phyloP scores from a whole-genome alignment of 2,888 invertebrate species.

The Pristionchus mayeri region DNA sequence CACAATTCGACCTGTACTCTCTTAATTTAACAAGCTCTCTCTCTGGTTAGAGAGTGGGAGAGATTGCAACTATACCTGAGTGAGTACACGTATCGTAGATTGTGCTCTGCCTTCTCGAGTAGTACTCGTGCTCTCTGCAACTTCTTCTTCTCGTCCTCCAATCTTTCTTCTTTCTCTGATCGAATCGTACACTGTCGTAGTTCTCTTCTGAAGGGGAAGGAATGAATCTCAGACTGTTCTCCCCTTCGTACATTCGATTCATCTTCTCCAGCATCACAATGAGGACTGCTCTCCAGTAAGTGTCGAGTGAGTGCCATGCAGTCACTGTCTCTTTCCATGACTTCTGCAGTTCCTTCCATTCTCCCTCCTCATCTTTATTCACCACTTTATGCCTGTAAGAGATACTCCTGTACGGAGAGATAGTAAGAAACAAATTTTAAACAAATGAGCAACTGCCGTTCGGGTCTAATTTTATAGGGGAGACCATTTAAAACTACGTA shows the following conservation, averaged over 20 bases:
- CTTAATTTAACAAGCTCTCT: too few relatives aligned
- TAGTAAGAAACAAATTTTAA: too few relatives aligned
- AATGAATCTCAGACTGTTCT: background rate
- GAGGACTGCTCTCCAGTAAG: background rate
- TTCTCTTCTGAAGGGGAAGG: conserved; percentile 24
- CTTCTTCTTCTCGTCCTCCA: background rate
- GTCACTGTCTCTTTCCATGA: background rate
- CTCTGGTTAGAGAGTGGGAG: too few relatives aligned
- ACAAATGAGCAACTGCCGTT: too few relatives aligned
- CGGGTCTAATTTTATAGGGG: too few relatives aligned
- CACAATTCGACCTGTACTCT: background rate
- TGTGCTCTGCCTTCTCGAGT: background rate
- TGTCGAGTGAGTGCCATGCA: background rate
- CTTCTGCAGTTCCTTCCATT: background rate
- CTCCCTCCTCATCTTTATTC: background rate
- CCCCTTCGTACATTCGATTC: background rate
- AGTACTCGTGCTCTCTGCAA: background rate
- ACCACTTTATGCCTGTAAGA: background rate
- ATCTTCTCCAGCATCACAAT: conserved; percentile 31
- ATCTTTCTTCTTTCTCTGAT: background rate
- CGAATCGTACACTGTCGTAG: conserved; percentile 21
- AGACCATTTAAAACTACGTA: too few relatives aligned
- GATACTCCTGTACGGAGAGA: too few relatives aligned
- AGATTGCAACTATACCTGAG: conserved; percentile 15
- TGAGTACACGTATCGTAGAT: background rate